Evolutionary conservation across 1,140 invertebrate species (phyloP).

Genomic region (Adelges cooleyi): DNA sequence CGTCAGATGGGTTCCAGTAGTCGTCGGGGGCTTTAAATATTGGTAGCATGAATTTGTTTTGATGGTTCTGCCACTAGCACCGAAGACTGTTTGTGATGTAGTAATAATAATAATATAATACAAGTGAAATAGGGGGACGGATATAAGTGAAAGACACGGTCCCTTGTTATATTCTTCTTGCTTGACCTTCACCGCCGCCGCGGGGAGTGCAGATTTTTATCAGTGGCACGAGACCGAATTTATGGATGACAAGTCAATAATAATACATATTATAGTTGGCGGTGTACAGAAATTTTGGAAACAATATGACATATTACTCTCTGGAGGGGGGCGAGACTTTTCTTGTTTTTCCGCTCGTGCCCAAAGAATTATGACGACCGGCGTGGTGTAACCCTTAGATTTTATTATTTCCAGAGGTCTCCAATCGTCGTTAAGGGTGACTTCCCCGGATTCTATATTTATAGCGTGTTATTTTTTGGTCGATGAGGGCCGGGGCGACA

Average conservation of each 20-base stretch:
- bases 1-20: no score
- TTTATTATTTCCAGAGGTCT: conserved; percentile 19
- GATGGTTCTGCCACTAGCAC: no score
- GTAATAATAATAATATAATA: no score
- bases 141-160: no score
- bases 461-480: not conserved
- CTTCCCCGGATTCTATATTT: not conserved
- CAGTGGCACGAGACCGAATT: conserved; percentile 22
- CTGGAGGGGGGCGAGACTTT: not conserved
- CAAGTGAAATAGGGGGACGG: no score
- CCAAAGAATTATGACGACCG: not conserved
- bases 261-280: not conserved
- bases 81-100: no score
- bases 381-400: not conserved
- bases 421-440: conserved; percentile 5
- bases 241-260: conserved; percentile 29
- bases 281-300: conserved; percentile 1
- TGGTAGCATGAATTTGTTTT: no score
- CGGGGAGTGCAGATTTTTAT: conserved; percentile 24
- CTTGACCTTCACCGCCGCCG: not conserved
- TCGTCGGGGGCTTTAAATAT: no score
- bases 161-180: no score
- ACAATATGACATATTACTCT: conserved; percentile 22
- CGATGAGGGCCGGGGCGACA: no score
- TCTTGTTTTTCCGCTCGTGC: not conserved